Evolutionary conservation across 2,888 invertebrate genomes (phyloP).

Genomic region (Lamellibrachia satsuma): DNA sequence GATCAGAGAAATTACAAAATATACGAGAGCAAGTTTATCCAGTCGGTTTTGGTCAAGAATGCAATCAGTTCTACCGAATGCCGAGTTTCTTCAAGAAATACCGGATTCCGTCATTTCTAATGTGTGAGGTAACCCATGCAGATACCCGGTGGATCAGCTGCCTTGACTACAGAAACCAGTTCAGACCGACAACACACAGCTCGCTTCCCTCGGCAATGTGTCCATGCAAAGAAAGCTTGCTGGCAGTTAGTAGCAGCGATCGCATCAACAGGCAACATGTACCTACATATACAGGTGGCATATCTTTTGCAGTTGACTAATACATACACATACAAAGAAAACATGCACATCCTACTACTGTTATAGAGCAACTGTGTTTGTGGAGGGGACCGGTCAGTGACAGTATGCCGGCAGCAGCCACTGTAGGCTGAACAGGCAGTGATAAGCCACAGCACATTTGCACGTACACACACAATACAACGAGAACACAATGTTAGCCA

Average conservation of each 20-base stretch:
- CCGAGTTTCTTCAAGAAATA: neutral
- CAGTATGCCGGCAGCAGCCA: neutral
- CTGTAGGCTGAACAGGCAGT: neutral
- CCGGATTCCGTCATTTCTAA: neutral
- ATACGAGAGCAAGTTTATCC: neutral
- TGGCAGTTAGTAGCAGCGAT: neutral
- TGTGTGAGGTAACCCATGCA: neutral
- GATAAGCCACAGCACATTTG: neutral
- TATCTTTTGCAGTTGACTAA: neutral
- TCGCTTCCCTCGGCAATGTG: slow-evolving; percentile 7
- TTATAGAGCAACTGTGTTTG: neutral
- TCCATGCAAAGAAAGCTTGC: slow-evolving; percentile 1
- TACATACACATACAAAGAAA: neutral
- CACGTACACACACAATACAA: neutral
- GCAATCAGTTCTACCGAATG: neutral
- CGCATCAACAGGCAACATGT: neutral
- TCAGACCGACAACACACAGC: neutral
- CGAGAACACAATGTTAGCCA: slow-evolving; percentile 17
- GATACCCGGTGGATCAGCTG: neutral
- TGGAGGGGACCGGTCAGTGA: neutral
- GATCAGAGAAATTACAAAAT: slow-evolving; percentile 17
- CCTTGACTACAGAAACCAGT: neutral
- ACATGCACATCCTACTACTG: neutral
- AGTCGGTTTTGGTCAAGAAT: neutral
- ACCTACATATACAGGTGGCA: slow-evolving; percentile 10